These are phyloP conservation scores for Taxidea taxus DNA, from an alignment of 2,113 vertebrate species.

Conservation along the genomic window DNA sequence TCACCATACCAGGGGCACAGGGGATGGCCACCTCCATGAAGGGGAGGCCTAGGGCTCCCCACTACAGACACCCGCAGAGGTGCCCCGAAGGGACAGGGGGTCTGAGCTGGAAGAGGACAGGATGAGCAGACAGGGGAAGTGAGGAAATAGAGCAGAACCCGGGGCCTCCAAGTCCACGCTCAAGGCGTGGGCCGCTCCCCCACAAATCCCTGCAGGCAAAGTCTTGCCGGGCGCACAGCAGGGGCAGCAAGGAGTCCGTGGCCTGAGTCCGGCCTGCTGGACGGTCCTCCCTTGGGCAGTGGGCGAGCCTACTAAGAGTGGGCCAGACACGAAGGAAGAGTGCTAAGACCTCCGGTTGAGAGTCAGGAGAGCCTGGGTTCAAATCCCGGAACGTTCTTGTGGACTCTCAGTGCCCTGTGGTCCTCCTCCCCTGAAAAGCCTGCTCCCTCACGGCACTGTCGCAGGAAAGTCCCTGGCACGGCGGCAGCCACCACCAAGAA, in stretches of 20 bases:
- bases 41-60: not conserved
- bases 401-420: not conserved
- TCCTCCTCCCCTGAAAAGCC: too few species aligned
- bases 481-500: not conserved
- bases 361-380: not conserved
- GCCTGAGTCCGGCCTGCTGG: not conserved
- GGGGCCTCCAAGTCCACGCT: fast-evolving
- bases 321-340: not conserved
- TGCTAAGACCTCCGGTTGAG: not conserved
- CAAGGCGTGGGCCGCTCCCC: not conserved
- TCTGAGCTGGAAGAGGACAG: not conserved
- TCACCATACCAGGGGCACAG: fast-evolving
- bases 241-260: too few species aligned
- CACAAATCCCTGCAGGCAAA: fast-evolving
- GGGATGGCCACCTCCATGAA: not conserved
- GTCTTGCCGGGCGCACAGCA: not conserved
- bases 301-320: not conserved
- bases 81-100: fast-evolving
- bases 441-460: not conserved
- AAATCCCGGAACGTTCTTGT: not conserved
- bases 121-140: not conserved
- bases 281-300: not conserved
- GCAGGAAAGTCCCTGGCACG: fast-evolving
- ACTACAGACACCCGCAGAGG: not conserved
- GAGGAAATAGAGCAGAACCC: not conserved